Percentiles rank a stretch among this genome's conserved stretches.
phyloP scores from a whole-genome alignment of 2,888 invertebrate genomes.

The Microchrysa polita region DNA sequence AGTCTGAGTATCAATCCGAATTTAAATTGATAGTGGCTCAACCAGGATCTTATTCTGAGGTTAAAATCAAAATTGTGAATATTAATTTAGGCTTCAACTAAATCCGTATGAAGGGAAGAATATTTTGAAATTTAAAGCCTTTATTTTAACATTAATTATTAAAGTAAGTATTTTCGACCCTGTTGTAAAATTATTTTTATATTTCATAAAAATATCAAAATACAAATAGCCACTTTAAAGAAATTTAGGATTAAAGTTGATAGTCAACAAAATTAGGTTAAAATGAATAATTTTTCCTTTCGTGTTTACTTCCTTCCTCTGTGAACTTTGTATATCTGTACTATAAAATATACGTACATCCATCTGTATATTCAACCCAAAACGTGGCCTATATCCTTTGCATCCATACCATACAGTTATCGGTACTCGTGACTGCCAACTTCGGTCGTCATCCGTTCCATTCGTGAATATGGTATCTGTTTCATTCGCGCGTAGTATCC shows the following conservation, averaged over 20 bases:
- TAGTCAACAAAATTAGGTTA: constrained; percentile 17
- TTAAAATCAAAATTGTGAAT: no score
- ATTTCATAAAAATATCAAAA: no score
- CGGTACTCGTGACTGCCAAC: neutral
- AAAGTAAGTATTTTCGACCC: no score
- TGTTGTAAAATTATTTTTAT: no score
- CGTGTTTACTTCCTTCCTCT: neutral
- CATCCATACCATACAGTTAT: neutral
- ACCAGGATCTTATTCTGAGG: no score
- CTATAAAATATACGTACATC: neutral
- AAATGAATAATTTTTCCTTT: neutral
- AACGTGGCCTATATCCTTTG: constrained; percentile 5
- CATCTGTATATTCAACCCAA: neutral
- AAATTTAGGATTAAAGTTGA: constrained; percentile 21
- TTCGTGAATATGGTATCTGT: neutral
- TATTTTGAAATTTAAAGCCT: no score
- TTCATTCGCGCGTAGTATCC: constrained; percentile 11
- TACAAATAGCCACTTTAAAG: neutral
- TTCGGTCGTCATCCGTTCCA: neutral
- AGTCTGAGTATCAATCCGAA: no score
- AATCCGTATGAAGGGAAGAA: no score
- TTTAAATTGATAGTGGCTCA: no score
- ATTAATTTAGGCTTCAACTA: no score
- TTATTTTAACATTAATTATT: no score
- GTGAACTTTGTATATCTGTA: no score